phyloP scores from a whole-genome alignment of 1,140 invertebrate genomes.

The Heterodera schachtii region DNA sequence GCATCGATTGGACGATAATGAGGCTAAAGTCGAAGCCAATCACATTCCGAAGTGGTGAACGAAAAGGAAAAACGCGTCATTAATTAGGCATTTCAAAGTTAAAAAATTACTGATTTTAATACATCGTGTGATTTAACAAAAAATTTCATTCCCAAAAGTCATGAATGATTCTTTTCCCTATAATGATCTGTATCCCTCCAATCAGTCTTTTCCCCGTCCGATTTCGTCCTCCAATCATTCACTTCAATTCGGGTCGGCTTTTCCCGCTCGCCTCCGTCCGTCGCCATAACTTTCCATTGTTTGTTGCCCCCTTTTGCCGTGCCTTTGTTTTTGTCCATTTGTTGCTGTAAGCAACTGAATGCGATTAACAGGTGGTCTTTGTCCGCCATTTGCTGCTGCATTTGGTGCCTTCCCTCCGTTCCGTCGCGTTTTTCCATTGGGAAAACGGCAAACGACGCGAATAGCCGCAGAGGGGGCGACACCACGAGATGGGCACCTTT shows the following conservation, averaged over 20 bases:
- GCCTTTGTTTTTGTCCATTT: not conserved
- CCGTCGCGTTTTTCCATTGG: constrained; percentile 15
- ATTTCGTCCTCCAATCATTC: no score
- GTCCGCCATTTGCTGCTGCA: constrained; percentile 4
- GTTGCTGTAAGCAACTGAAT: constrained; percentile 18
- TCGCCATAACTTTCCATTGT: not conserved
- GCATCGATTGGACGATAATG: constrained; percentile 41
- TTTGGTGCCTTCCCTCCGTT: not conserved
- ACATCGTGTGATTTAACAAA: no score
- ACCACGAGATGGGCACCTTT: constrained; percentile 15
- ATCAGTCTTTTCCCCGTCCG: no score
- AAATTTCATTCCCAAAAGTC: no score
- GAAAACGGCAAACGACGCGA: constrained; percentile 15
- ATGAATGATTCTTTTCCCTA: no score
- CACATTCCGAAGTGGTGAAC: not conserved
- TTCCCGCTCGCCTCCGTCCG: not conserved
- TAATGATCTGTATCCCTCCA: no score
- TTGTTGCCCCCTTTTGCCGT: not conserved
- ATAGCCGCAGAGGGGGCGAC: not conserved
- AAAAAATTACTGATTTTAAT: no score
- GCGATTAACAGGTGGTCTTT: constrained; percentile 10
- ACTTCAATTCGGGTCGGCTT: not conserved
- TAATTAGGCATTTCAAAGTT: no score
- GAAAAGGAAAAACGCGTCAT: not conserved
- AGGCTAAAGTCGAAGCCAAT: constrained; percentile 29